Base-by-base conservation (phyloP, 2,113 vertebrate species). In the Danio rerio region DNA sequence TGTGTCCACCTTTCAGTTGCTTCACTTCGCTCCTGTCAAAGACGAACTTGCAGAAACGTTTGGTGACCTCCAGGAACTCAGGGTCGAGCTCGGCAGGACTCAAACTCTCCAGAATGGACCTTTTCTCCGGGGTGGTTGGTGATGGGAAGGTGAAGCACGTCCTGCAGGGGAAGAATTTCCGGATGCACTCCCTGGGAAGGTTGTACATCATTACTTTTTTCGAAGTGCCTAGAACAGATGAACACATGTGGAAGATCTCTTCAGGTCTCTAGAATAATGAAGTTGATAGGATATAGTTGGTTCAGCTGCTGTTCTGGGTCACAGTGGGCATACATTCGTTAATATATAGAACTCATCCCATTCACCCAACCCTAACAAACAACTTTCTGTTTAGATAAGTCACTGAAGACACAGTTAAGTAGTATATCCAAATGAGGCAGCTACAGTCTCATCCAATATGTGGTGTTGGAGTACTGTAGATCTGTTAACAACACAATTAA, bases 101-200 rank as follows among this genome's bases (percentile, higher is more conserved):
- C 45, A 88, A 18, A 3, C 49, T 40, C 12, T 88, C 87, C 47
- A 88, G 68, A 2, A 6, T 61, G 40, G 53, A 66, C 42, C 86
- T 76, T 12, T 79, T 74, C 13, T 74, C 83, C 7, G 69, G 71
- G 11, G 53, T 56, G 16, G 68, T 80, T 13, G 85, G 87, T 9
- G 53, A 71, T 10, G 81, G 80, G 18, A 89, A 89, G 21, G 85
- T 86, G 61, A 87, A 89, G 59, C 86, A 89, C 62, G 86, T 87
- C 16, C 86, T 58, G 3, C 6, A 45, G 11, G 86, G 86, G 78
- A 89, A 89, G 20, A 84, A 89, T 12, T 84, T 84, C 12, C 82
- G 71, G 69, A 87, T 87, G 56, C 86, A 87, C 49, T 86, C 86
- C 31, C 84, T 80, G 7, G 86, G 82, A 20, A 82, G 79, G 71